Base-by-base conservation (phyloP, 2,888 invertebrate species). In the Eubasilissa splendida region DNA sequence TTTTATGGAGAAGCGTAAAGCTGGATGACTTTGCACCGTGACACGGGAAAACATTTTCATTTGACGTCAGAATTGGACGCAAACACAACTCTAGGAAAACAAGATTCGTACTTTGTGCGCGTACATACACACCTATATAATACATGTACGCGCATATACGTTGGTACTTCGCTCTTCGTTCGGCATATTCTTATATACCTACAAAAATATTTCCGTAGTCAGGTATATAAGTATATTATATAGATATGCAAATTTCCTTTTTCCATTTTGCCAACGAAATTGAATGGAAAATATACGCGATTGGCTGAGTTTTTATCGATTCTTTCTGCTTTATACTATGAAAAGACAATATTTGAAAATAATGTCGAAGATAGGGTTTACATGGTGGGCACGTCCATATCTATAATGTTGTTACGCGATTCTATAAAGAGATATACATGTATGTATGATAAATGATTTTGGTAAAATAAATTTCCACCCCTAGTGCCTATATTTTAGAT, bases 1-100 rank as follows among this genome's bases (percentile, higher is more conserved):
- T 83, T 83, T 83, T 83, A 83, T 83, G 81, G 81, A 65, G 65
- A 76, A 79, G 70, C 83, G 83, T 83, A 81, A 83, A 83, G 83
- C 79, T 60, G 78, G 75, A 75, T 75, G 79, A 79, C 83, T 82
- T 76, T 79, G 79, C 81, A 80, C 77, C 65, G 71, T 60, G 71
- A 75, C 78, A 75, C 80, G 65, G 76, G 80, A 79, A 79, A 83
- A 83, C 83, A 83, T 83, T 83, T 83, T 81, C 83, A 79, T 83
- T 83, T 81, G 80, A 79, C 83, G 83, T 81, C 83, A 79, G 81
- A 83, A 77, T 79, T 83, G 81, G 80, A 81, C 77, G 80, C 82
- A 79, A 82, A 82, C 82, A 80, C 60, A 70, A 70, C 65, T 31
- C 31, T 65, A 65, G 73, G 80, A 71, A 82, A 82, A 82, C 80